phyloP scores from a whole-genome alignment of 2,113 vertebrate species.

The Poeciliopsis prolifica region DNA sequence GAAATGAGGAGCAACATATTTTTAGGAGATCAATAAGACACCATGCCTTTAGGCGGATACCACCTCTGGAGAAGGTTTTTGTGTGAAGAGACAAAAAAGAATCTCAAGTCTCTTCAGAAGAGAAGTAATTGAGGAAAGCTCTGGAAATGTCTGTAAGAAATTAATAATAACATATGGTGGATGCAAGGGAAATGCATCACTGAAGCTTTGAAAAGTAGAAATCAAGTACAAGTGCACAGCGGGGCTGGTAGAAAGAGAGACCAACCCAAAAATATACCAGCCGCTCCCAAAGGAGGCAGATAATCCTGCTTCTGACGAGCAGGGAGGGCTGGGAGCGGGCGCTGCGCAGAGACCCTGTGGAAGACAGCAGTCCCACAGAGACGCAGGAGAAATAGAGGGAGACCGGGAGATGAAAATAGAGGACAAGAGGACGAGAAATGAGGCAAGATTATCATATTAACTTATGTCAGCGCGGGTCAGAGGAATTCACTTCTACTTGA shows the following conservation, averaged over 20 bases:
- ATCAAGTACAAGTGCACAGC: constrained; percentile 48
- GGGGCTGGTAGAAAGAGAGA: constrained; percentile 61
- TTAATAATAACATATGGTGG: constrained; percentile 28
- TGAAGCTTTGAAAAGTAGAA: constrained; percentile 34
- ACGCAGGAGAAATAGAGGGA: constrained; percentile 42
- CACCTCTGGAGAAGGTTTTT: constrained; percentile 16
- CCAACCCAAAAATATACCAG: constrained; percentile 73
- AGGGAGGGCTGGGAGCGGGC: constrained; percentile 53
- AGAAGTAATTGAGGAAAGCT: constrained; percentile 28
- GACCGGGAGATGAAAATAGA: constrained; percentile 61
- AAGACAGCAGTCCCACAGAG: constrained; percentile 58
- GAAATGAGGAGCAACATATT: constrained; percentile 29
- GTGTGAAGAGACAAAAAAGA: constrained; percentile 10
- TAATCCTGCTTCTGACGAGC: constrained; percentile 73
- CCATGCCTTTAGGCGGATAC: constrained; percentile 19
- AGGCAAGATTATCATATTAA: constrained; percentile 39
- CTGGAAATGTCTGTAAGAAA: constrained; percentile 40
- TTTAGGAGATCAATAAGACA: constrained; percentile 21
- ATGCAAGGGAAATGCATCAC: constrained; percentile 32
- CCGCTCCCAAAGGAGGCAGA: constrained; percentile 49
- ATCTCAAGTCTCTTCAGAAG: constrained; percentile 12
- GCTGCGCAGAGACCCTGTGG: constrained; percentile 55
- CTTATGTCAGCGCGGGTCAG: constrained; percentile 25
- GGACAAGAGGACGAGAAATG: constrained; percentile 34
- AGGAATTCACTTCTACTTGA: constrained; percentile 5